A percentile compares a stretch with the other conserved stretches of the same genome.
These are phyloP conservation scores for Pantala flavescens DNA, from an alignment of 1,140 invertebrate genomes.

Conservation along the genomic window DNA sequence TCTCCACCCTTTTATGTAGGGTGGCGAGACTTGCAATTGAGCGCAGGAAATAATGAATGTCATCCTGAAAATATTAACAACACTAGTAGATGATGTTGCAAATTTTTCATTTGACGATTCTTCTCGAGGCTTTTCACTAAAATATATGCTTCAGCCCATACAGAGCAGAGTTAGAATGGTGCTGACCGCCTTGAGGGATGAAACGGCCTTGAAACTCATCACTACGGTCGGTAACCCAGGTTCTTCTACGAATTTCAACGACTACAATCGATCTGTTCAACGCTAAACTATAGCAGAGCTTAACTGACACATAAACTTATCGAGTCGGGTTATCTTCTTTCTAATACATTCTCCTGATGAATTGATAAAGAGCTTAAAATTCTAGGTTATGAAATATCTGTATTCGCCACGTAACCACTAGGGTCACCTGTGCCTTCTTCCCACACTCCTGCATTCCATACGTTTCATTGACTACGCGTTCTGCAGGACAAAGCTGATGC, in stretches of 20 bases:
- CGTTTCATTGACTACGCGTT: neutral
- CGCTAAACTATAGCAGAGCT: no score
- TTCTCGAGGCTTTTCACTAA: no score
- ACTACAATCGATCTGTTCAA: no score
- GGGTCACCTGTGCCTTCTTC: neutral
- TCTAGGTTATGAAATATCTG: neutral
- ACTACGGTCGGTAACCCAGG: neutral
- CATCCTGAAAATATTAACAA: neutral
- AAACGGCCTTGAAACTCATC: neutral
- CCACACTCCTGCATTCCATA: neutral
- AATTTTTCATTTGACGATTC: neutral
- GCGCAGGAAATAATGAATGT: neutral
- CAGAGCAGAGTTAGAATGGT: neutral
- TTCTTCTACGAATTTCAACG: no score
- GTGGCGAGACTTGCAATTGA: neutral
- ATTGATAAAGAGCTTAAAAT: no score
- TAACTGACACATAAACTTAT: no score
- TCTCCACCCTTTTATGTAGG: neutral
- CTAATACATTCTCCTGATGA: no score
- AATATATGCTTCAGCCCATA: no score
- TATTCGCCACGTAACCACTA: neutral
- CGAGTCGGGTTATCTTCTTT: no score
- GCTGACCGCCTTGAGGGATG: neutral
- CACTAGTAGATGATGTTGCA: neutral
- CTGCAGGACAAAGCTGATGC: no score